These are phyloP conservation scores for Macropis europaea DNA, from an alignment of 2,888 invertebrate genomes.

Conservation along the genomic window DNA sequence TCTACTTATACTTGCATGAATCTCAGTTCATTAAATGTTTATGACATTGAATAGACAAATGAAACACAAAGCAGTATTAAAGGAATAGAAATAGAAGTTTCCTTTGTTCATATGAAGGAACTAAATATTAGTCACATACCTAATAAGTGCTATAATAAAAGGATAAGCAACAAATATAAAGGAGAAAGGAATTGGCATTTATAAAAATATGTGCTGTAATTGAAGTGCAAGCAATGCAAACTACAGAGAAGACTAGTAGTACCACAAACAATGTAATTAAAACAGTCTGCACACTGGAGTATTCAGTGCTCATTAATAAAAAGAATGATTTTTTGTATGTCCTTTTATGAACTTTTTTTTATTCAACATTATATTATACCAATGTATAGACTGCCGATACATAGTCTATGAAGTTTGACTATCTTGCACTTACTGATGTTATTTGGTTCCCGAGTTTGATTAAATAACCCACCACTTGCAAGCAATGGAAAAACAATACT, in stretches of 20 bases:
- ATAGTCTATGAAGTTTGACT: conserved; percentile 8
- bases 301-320: not conserved
- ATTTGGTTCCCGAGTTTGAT: conserved; percentile 75
- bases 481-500: conserved; percentile 89
- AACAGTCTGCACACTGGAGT: conserved; percentile 30
- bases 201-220: not conserved
- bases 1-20: conserved; percentile 11
- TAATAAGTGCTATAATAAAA: conserved; percentile 3
- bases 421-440: conserved; percentile 74
- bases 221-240: conserved; percentile 31
- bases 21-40: not conserved
- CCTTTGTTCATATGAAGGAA: conserved; percentile 6
- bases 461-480: conserved; percentile 82
- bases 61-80: conserved; percentile 6
- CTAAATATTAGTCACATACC: conserved; percentile 2
- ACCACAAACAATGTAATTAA: not conserved
- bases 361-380: not conserved
- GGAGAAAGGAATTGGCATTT: not conserved
- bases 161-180: conserved; percentile 22
- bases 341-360: not conserved
- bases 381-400: conserved; percentile 31
- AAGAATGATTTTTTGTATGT: not conserved
- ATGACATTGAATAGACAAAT: not conserved
- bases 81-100: conserved; percentile 2
- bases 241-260: conserved; percentile 9